These are phyloP conservation scores for Drosophila colorata DNA, from an alignment of 2,888 invertebrate genomes.

Conservation along the genomic window DNA sequence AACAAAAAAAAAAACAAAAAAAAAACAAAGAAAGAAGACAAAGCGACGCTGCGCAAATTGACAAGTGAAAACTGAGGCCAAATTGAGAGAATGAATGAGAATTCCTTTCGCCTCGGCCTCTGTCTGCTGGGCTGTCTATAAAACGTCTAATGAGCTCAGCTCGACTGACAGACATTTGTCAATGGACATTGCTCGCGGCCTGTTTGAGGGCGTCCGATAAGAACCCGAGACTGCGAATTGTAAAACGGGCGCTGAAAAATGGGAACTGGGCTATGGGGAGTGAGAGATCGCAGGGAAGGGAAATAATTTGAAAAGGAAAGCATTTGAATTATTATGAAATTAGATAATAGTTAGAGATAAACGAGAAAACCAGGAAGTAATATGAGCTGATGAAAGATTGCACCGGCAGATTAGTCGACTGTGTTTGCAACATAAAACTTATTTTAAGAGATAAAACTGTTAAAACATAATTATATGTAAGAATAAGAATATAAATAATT, in stretches of 20 bases:
- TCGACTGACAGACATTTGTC: constrained; percentile 75
- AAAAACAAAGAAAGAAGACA: constrained; percentile 31
- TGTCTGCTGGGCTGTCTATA: constrained; percentile 36
- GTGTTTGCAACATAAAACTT: neutral
- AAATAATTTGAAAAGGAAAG: constrained; percentile 36
- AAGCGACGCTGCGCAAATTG: constrained; percentile 60
- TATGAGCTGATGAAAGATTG: constrained; percentile 1
- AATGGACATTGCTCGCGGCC: constrained; percentile 59
- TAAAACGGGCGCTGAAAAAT: constrained; percentile 6
- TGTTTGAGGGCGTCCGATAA: constrained; percentile 57
- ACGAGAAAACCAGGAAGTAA: constrained; percentile 4
- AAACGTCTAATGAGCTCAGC: constrained; percentile 76
- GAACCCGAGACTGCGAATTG: constrained; percentile 29
- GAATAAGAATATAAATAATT: no score
- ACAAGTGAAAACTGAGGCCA: constrained; percentile 53
- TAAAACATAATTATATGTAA: neutral
- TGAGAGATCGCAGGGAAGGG: neutral
- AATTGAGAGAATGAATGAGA: constrained; percentile 35
- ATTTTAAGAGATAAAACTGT: neutral
- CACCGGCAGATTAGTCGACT: neutral
- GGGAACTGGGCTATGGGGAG: constrained; percentile 6
- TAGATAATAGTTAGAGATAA: constrained; percentile 16
- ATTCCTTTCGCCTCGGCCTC: neutral
- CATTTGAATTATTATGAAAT: constrained; percentile 41
- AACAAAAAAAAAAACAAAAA: constrained; percentile 6